These are phyloP conservation scores for Prionailurus bengalensis DNA, from an alignment of 2,113 vertebrate species.

Conservation along the genomic window DNA sequence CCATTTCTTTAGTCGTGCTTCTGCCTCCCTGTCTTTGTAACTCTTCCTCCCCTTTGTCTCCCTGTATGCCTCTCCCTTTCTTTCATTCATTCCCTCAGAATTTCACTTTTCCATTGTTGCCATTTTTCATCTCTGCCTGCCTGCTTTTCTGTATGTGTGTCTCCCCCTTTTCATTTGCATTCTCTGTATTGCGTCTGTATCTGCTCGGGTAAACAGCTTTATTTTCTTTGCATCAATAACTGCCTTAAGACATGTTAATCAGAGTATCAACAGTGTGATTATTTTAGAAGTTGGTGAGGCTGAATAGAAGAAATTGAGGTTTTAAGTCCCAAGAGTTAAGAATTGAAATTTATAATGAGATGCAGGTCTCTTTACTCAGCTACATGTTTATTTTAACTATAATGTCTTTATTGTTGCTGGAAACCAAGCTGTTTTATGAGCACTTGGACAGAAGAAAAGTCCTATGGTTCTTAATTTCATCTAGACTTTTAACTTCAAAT, in stretches of 20 bases:
- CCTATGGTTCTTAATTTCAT: not conserved
- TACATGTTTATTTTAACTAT: not conserved
- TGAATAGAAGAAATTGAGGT: not conserved
- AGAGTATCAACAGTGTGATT: not conserved
- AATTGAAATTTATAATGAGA: conserved; percentile 5
- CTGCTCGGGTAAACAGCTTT: not conserved
- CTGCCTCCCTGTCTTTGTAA: not conserved
- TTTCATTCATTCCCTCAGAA: not conserved
- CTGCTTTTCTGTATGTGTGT: not conserved
- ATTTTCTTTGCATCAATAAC: not conserved
- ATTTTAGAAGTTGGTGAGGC: not conserved
- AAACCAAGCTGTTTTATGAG: not conserved
- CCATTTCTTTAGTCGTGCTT: not conserved
- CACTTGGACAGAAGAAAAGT: not conserved
- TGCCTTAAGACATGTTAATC: not conserved
- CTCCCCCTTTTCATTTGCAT: not conserved
- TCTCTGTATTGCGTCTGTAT: not conserved
- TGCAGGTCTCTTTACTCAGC: not conserved
- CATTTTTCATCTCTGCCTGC: not conserved
- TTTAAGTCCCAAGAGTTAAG: not conserved
- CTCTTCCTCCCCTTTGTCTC: not conserved
- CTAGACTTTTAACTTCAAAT: not conserved
- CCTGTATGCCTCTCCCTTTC: not conserved
- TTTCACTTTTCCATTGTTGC: not conserved
- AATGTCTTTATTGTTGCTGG: not conserved